Evolutionary conservation across 2,888 invertebrate genomes (phyloP).

Genomic region (Idaea dimidiata): DNA sequence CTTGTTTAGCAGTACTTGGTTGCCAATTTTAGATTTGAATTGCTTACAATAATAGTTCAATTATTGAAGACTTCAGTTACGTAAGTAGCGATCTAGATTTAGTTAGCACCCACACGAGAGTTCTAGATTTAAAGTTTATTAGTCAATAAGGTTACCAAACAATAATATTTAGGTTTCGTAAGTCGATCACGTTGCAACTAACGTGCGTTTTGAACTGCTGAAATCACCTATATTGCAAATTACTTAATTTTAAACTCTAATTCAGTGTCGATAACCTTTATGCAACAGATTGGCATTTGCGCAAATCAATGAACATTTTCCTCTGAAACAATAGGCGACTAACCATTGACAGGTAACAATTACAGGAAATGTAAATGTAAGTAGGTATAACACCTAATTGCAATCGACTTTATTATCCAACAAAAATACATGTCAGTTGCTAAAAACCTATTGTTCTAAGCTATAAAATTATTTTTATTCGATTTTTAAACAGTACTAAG

Average conservation of each 20-base stretch:
- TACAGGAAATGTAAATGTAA: constrained; percentile 63
- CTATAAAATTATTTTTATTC: constrained; percentile 40
- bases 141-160: constrained; percentile 33
- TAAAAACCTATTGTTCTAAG: constrained; percentile 60
- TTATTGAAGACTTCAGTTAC: constrained; percentile 10
- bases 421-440: constrained; percentile 42
- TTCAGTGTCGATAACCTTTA: constrained; percentile 34
- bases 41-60: constrained; percentile 5
- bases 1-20: too few species aligned
- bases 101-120: constrained; percentile 14
- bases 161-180: constrained; percentile 47
- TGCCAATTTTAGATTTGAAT: background rate
- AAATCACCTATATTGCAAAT: background rate
- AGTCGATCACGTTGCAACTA: constrained; percentile 47
- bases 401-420: constrained; percentile 55
- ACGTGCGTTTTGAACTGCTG: constrained; percentile 30
- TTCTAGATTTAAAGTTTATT: constrained; percentile 20
- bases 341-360: constrained; percentile 18
- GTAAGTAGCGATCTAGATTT: background rate
- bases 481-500: constrained; percentile 47
- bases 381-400: constrained; percentile 37
- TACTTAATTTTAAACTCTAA: constrained; percentile 16
- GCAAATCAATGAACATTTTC: constrained; percentile 2
- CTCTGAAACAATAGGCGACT: background rate
- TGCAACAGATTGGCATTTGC: constrained; percentile 25